Evolutionary conservation across 1,140 invertebrate genomes (phyloP).

Genomic region (Tyrophagus putrescentiae): DNA sequence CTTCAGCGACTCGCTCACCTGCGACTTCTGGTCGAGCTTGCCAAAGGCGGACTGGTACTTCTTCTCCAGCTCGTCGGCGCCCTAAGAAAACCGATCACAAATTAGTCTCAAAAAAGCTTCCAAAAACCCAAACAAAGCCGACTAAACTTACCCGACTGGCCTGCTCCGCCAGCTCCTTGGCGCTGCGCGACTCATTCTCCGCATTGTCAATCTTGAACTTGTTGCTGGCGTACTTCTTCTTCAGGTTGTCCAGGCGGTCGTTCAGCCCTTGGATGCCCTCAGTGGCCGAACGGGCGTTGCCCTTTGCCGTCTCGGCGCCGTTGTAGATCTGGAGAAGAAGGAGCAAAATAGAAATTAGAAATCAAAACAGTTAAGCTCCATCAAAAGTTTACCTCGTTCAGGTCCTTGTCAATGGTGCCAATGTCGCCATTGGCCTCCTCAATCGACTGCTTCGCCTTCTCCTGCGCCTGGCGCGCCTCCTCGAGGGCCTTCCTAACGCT

Average conservation of each 20-base stretch:
- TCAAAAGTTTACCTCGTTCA: slow-evolving; percentile 43
- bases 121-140: slow-evolving; percentile 1
- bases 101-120: not conserved
- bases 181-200: slow-evolving; percentile 38
- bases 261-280: slow-evolving; percentile 50
- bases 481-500: slow-evolving; percentile 43
- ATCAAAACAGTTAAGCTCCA: not conserved
- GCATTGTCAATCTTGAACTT: slow-evolving; percentile 47
- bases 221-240: slow-evolving; percentile 59
- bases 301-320: slow-evolving; percentile 54
- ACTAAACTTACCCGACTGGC: slow-evolving; percentile 36
- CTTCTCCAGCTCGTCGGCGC: slow-evolving; percentile 37
- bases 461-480: slow-evolving; percentile 58
- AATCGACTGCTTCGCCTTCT: slow-evolving; percentile 58
- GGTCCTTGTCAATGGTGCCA: slow-evolving; percentile 51
- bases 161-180: slow-evolving; percentile 41
- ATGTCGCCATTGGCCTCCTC: slow-evolving; percentile 63
- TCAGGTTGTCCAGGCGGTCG: slow-evolving; percentile 48
- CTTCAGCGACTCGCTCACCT: slow-evolving; percentile 48
- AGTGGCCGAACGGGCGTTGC: slow-evolving; percentile 53
- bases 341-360: slow-evolving; percentile 8
- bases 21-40: slow-evolving; percentile 44
- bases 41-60: slow-evolving; percentile 45
- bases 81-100: slow-evolving; percentile 26
- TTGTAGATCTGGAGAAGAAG: slow-evolving; percentile 46